Evolutionary conservation across 2,888 invertebrate genomes (phyloP).

Genomic region (Peribatodes rhomboidaria): DNA sequence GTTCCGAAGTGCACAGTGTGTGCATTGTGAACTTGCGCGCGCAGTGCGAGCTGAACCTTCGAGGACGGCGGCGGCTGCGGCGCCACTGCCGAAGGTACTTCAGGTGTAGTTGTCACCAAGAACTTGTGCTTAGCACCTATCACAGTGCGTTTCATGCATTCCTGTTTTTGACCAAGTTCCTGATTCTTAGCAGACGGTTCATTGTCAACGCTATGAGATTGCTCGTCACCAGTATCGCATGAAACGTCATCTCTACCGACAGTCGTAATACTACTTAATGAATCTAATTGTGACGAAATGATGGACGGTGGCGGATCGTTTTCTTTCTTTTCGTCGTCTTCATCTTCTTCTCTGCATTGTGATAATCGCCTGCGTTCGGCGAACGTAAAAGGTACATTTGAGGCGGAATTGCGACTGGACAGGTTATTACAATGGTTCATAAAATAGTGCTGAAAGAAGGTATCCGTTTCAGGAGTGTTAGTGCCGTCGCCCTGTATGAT

Average conservation of each 20-base stretch:
- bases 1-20: constrained; percentile 90
- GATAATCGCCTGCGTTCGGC: constrained; percentile 90
- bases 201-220: constrained; percentile 50
- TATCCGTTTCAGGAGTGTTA: constrained; percentile 86
- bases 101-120: constrained; percentile 75
- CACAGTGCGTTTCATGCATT: constrained; percentile 71
- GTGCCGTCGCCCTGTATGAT: constrained; percentile 87
- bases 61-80: constrained; percentile 64
- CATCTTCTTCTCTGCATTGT: constrained; percentile 94
- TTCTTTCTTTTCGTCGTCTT: constrained; percentile 88
- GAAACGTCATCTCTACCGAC: constrained; percentile 48
- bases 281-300: constrained; percentile 51
- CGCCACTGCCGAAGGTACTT: constrained; percentile 50
- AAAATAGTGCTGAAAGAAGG: constrained; percentile 91
- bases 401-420: constrained; percentile 85
- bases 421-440: constrained; percentile 90
- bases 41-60: constrained; percentile 78
- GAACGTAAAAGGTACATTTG: constrained; percentile 80
- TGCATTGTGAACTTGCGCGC: constrained; percentile 83
- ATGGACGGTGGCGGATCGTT: constrained; percentile 53
- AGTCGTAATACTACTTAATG: constrained; percentile 49
- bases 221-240: constrained; percentile 48
- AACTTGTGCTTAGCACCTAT: constrained; percentile 80
- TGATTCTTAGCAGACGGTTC: constrained; percentile 28
- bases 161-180: constrained; percentile 59